A percentile compares a stretch with the other conserved stretches of the same genome.
Conservation (phyloP, 2,113 vertebrate genomes). For the Myxocyprinus asiaticus region DNA sequence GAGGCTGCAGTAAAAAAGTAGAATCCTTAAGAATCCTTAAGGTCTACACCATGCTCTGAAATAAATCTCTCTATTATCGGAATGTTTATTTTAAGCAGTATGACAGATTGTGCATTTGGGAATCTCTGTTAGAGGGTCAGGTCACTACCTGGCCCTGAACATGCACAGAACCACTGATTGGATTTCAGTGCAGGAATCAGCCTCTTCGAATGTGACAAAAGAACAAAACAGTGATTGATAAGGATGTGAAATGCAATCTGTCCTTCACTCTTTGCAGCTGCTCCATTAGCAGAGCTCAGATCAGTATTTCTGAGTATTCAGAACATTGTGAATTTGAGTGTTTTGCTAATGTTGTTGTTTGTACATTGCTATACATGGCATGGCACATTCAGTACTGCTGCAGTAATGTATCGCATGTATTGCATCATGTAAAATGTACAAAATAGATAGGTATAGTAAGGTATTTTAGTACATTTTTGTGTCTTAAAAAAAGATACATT, state of each 20-base stretch:
- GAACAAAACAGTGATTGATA: constrained; percentile 78
- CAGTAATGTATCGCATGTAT: constrained; percentile 61
- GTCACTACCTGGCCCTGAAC: constrained; percentile 61
- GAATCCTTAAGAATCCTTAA: not conserved
- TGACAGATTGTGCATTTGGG: constrained; percentile 52
- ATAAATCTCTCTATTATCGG: constrained; percentile 14
- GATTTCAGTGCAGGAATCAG: constrained; percentile 62
- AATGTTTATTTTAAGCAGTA: constrained; percentile 31
- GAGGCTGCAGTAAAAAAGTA: constrained; percentile 32
- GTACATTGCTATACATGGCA: not conserved
- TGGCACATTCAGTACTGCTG: constrained; percentile 43
- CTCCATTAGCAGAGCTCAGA: constrained; percentile 22
- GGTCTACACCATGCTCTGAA: not conserved
- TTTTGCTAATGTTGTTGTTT: constrained; percentile 70
- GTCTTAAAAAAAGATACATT: too few relatives aligned
- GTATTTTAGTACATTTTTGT: too few relatives aligned
- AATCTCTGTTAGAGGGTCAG: constrained; percentile 53
- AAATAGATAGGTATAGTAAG: too few relatives aligned
- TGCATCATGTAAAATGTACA: not conserved
- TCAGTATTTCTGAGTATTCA: constrained; percentile 62
- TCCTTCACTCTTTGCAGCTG: constrained; percentile 26
- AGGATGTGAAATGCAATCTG: constrained; percentile 70
- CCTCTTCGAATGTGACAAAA: constrained; percentile 67
- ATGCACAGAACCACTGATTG: constrained; percentile 58
- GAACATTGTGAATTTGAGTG: constrained; percentile 58